phyloP scores from a whole-genome alignment of 2,113 vertebrate genomes.

The Epinephelus cyanopodus region DNA sequence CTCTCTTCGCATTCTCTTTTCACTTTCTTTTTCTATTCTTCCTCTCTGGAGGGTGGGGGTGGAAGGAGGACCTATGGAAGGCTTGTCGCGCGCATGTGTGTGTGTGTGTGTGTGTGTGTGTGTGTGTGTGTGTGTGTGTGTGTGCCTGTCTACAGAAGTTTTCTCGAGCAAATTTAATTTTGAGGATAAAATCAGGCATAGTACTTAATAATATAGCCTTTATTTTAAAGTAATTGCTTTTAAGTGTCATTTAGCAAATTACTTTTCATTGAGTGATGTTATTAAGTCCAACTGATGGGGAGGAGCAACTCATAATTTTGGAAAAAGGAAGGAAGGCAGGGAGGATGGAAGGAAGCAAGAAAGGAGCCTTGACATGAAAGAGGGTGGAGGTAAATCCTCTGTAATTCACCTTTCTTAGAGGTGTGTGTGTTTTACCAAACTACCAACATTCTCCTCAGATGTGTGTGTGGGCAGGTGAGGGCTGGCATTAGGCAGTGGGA shows the following conservation, averaged over 20 bases:
- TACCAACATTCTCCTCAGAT: constrained; percentile 7
- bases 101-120: constrained; percentile 1
- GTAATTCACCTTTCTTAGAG: constrained; percentile 45
- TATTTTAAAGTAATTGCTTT: not conserved
- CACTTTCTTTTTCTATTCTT: constrained; percentile 28
- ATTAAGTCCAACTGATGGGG: not conserved
- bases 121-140: not conserved
- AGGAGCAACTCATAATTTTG: not conserved
- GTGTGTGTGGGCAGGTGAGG: constrained; percentile 58
- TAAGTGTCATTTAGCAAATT: not conserved
- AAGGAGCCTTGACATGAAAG: constrained; percentile 50
- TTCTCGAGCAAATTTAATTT: not conserved
- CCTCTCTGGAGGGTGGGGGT: constrained; percentile 7
- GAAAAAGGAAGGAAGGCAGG: not conserved
- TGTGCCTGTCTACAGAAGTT: not conserved
- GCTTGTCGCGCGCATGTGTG: not conserved
- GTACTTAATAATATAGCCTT: not conserved
- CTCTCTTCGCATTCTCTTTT: constrained; percentile 40
- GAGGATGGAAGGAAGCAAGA: constrained; percentile 4
- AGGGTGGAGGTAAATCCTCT: constrained; percentile 46
- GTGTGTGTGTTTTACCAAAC: constrained; percentile 25
- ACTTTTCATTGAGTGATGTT: not conserved
- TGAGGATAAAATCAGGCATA: not conserved
- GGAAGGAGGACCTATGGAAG: constrained; percentile 21
- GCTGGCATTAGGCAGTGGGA: constrained; percentile 44